Evolutionary conservation across 1,140 invertebrate species (phyloP).

Genomic region (Megalopta genalis): DNA sequence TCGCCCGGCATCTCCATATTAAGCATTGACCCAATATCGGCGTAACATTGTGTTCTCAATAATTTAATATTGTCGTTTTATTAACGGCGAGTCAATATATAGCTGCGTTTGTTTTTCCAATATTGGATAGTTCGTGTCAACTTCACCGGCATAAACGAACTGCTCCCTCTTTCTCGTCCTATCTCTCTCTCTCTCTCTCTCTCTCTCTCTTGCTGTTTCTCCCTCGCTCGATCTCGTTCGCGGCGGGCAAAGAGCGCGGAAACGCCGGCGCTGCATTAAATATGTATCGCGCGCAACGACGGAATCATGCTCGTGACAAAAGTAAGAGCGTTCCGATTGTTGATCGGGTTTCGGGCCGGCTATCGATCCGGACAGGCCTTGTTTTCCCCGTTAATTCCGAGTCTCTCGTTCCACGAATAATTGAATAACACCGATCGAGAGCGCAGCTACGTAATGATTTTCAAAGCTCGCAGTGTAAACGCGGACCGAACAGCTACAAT

Average conservation of each 20-base stretch:
- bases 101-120: conserved; percentile 19
- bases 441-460: conserved; percentile 9
- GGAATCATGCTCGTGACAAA: neutral
- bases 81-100: conserved; percentile 42
- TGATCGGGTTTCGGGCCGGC: neutral
- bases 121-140: conserved; percentile 16
- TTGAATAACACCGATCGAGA: neutral
- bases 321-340: neutral
- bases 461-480: neutral
- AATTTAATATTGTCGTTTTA: conserved; percentile 46
- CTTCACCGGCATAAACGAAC: neutral
- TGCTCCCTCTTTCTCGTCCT: too few relatives aligned
- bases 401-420: neutral
- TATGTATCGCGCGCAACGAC: neutral
- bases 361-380: neutral
- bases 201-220: too few relatives aligned
- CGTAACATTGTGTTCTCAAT: conserved; percentile 28
- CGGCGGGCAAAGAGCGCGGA: too few relatives aligned
- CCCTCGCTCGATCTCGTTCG: too few relatives aligned
- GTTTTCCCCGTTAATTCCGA: neutral
- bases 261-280: neutral
- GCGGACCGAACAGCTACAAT: neutral
- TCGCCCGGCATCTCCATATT: conserved; percentile 29
- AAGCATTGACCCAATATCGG: conserved; percentile 39
- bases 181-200: too few relatives aligned